Conservation (phyloP, 2,888 invertebrate species). For the Plutella xylostella region DNA sequence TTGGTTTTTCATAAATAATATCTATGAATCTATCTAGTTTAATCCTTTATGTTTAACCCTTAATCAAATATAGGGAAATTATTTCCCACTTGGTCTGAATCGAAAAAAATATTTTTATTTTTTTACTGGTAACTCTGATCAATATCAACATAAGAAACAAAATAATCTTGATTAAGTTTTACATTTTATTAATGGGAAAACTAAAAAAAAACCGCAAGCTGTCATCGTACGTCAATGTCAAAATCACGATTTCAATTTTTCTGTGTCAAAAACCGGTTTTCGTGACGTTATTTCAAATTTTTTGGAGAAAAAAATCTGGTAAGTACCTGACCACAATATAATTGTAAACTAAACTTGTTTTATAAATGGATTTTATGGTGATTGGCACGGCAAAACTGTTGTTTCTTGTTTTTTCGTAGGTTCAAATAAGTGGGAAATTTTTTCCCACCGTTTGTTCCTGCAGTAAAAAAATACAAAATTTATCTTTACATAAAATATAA, state of each 20-base stretch:
- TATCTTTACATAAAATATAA: not conserved
- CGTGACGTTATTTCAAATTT: not conserved
- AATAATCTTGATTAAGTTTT: not conserved
- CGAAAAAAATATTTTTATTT: constrained; percentile 7
- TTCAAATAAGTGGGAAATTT: not conserved
- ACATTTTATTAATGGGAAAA: constrained; percentile 12
- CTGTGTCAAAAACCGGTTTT: constrained; percentile 8
- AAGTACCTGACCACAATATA: not conserved
- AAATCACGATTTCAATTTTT: constrained; percentile 12
- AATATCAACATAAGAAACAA: not conserved
- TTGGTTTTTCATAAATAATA: too few species aligned
- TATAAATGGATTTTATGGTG: not conserved
- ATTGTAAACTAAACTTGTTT: constrained; percentile 2
- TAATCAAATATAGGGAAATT: constrained; percentile 15
- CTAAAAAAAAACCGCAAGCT: constrained; percentile 9
- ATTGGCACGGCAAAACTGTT: not conserved
- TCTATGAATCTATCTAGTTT: too few species aligned
- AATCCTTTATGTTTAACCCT: too few species aligned
- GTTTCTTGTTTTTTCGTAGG: not conserved
- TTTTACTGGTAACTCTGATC: constrained; percentile 4
- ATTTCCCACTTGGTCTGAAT: constrained; percentile 11
- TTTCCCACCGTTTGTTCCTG: constrained; percentile 2
- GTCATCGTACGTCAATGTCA: constrained; percentile 13
- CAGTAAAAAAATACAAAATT: not conserved
- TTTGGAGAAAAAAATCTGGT: constrained; percentile 1